A percentile compares a stretch with the other conserved stretches of the same genome.
These are phyloP conservation scores for Tipula vernalis DNA, from an alignment of 2,888 invertebrate species.

Conservation along the genomic window DNA sequence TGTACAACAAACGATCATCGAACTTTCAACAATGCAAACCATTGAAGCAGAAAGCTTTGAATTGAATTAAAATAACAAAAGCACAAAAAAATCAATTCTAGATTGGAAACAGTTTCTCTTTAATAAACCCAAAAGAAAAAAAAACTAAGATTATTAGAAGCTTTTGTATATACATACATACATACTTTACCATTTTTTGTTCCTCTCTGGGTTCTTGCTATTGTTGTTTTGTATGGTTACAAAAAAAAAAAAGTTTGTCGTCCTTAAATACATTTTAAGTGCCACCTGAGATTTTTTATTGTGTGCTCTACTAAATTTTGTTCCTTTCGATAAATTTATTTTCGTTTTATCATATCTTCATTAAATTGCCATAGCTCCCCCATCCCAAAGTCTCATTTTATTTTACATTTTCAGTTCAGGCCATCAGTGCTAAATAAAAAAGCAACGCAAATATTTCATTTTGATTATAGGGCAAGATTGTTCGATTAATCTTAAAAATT, in stretches of 20 bases:
- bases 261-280: neutral
- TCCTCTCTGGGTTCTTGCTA: neutral
- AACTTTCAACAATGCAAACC: neutral
- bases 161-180: neutral
- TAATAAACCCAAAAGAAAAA: neutral
- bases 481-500: too few species aligned
- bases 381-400: too few species aligned
- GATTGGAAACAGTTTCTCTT: neutral
- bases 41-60: neutral
- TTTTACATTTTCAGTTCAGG: too few species aligned
- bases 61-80: neutral
- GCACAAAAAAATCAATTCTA: neutral
- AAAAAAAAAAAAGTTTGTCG: neutral
- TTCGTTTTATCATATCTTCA: neutral
- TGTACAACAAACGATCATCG: neutral
- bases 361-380: neutral
- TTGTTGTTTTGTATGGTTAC: neutral
- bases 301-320: neutral
- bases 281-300: neutral
- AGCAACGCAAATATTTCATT: too few species aligned
- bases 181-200: neutral
- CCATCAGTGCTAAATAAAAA: too few species aligned
- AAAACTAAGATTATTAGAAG: neutral
- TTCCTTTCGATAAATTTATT: neutral
- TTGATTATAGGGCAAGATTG: too few species aligned